Base-by-base conservation (phyloP, 2,113 vertebrate genomes). In the Xiphophorus maculatus region DNA sequence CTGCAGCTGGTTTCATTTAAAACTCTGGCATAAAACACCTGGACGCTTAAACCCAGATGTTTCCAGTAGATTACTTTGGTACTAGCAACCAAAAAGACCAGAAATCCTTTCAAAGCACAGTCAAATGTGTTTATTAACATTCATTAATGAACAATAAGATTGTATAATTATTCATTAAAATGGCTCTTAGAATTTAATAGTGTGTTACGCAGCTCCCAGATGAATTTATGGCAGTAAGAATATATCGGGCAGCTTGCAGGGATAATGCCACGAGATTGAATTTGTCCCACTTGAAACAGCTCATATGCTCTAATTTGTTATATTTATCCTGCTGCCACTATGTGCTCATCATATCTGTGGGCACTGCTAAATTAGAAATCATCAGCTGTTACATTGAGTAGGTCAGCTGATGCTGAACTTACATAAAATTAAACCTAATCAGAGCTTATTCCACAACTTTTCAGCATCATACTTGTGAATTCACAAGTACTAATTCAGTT, bases 1-100 rank as follows among this genome's bases (percentile, higher is more conserved):
- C 11, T 40, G 88, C 73, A 85, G 81, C 77, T 58, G 51, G 51
- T 58, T 89, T 85, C 80, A 73, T 90, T 90, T 92, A 89, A 30
- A 37, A 32, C 51, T 65, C 71, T 76, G 83, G 81, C 87, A 86
- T 92, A 86, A 85, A 89, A 89, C 84, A 84, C 72, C 76, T 85
- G 72, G 74, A 67, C 71, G 63, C 82, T 69, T 17, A 15, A 11
- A 42, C 80, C 79, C 87, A 91, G 87, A 87, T 93, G 90, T 82
- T 91, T 85, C 81, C 77, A 22, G 61, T 70, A 89, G 85, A 91
- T 89, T 87, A 84, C 76, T 33, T 70, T 67, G 10, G 51, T 51
- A 61, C 9, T 25, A 25, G 25, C 51, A 58, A n/a, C 51, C 25
- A 58, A 25, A 25, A 25, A 25, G 51, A 9, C 51, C 33, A 5